Percentiles rank a stretch among this genome's conserved stretches.
phyloP scores from a whole-genome alignment of 2,113 vertebrate genomes.

The Psephotus haematonotus region DNA sequence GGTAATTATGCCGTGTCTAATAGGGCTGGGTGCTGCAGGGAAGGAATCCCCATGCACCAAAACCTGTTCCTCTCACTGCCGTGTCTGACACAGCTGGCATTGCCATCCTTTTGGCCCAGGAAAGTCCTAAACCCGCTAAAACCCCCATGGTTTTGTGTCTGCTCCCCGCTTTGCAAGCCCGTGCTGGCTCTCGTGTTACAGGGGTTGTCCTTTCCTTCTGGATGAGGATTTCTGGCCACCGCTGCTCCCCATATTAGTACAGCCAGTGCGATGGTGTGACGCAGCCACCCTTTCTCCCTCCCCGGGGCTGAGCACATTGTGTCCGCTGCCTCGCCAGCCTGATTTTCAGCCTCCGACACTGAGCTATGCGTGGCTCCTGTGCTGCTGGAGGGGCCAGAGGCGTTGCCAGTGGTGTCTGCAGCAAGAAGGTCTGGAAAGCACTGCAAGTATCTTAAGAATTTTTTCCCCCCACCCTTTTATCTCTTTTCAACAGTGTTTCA shows the following conservation, averaged over 20 bases:
- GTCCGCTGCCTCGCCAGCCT: not conserved
- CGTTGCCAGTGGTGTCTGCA: not conserved
- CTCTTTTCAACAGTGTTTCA: not conserved
- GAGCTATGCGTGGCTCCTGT: not conserved
- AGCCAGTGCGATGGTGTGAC: not conserved
- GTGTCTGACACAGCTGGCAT: rapidly evolving
- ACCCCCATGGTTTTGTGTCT: not conserved
- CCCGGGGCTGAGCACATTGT: not conserved
- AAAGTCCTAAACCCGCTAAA: not conserved
- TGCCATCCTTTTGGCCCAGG: not conserved
- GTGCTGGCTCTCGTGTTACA: not conserved
- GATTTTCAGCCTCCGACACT: not conserved
- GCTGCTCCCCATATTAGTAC: slow-evolving; percentile 42
- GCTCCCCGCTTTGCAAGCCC: not conserved
- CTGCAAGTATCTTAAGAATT: slow-evolving; percentile 40
- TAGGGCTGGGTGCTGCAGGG: not conserved
- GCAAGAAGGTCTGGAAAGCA: slow-evolving; percentile 2
- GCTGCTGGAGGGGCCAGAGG: not conserved
- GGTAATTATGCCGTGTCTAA: not conserved
- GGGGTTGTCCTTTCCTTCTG: slow-evolving; percentile 20
- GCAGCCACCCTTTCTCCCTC: not conserved
- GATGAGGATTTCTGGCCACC: not conserved
- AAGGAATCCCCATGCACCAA: not conserved
- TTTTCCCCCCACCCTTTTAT: not conserved
- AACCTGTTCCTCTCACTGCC: not conserved